Evolutionary conservation across 2,797 vertebrate genomes (phyloP), one percentile per base, ranked within the genome.

Genomic region (Dendrocincla fuliginosa): DNA sequence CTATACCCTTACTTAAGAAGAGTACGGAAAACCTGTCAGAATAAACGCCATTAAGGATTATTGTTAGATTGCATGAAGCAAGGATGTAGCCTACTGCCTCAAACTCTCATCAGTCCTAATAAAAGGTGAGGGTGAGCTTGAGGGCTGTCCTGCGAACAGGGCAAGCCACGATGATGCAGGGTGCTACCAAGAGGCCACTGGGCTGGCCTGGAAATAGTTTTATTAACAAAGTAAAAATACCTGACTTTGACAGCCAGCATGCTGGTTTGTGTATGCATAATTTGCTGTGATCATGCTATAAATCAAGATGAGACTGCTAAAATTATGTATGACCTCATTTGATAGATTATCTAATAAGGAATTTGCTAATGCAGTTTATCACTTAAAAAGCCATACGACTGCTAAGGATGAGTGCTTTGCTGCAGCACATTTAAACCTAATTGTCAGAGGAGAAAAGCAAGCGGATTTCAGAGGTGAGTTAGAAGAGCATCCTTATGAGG

Each of bases 281-380:
- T 90, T 91, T 93, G 90, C 91, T 95, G 87, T 25, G 82, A 91
- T 76, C 87, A 73, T 81, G 87, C 84, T 95, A 94, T 91, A 96
- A 96, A 96, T 96, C 94, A 96, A 96, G 93, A 92, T 64, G 84
- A 93, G 90, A 77, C 88, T 88, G 78, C 93, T 95, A 97, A 97
- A 96, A 96, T 95, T 97, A 94, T 84, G 87, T 82, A 94, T 96
- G 96, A 93, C 95, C 97, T 96, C 97, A 95, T 95, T 95, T 97
- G 96, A 97, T 96, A 97, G 94, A 97, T 97, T 96, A 97, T 96
- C 97, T 97, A 97, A 98, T 97, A 97, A 96, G 96, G 96, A 98
- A 97, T 98, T 97, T 96, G 94, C 97, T 97, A 98, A 97, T 97
- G 96, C 95, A 96, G 96, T 98, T 97, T 97, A 96, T 98, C 96